These are phyloP conservation scores for Microtus montanus DNA, from an alignment of 2,113 vertebrate species.

Conservation along the genomic window DNA sequence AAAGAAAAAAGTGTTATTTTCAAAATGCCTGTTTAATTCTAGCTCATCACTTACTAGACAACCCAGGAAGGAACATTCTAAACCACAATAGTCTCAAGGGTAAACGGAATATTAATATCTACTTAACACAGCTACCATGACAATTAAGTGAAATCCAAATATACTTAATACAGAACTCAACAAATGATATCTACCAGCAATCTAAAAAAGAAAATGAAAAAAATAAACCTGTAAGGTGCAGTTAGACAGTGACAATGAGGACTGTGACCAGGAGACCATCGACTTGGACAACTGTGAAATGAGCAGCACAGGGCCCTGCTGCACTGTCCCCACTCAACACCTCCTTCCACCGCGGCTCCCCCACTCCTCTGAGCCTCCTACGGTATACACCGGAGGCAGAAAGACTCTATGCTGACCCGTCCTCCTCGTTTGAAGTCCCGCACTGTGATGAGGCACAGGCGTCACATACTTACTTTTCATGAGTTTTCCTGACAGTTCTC, in stretches of 20 bases:
- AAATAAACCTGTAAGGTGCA: background rate
- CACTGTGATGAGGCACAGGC: background rate
- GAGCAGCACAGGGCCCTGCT: background rate
- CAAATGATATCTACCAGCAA: background rate
- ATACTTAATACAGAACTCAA: constrained; percentile 1
- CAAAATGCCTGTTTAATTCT: background rate
- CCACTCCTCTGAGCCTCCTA: background rate
- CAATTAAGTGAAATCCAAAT: constrained; percentile 22
- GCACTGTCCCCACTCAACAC: background rate
- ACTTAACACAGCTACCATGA: background rate
- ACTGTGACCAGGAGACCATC: background rate
- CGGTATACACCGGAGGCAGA: constrained; percentile 40
- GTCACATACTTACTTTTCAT: constrained; percentile 95
- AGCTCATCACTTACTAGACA: background rate
- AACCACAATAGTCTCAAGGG: background rate
- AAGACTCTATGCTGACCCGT: background rate
- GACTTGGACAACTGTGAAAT: background rate
- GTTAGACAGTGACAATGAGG: background rate
- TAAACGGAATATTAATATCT: background rate
- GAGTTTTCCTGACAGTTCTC: constrained; percentile 93
- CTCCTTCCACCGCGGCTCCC: background rate
- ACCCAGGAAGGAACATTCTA: background rate
- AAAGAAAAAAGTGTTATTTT: background rate
- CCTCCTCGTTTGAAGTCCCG: constrained; percentile 15
- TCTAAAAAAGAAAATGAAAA: background rate